Percentiles rank a stretch among this genome's conserved stretches.
Conservation (phyloP, 2,113 vertebrate genomes). For the Grammomys dolichurus region DNA sequence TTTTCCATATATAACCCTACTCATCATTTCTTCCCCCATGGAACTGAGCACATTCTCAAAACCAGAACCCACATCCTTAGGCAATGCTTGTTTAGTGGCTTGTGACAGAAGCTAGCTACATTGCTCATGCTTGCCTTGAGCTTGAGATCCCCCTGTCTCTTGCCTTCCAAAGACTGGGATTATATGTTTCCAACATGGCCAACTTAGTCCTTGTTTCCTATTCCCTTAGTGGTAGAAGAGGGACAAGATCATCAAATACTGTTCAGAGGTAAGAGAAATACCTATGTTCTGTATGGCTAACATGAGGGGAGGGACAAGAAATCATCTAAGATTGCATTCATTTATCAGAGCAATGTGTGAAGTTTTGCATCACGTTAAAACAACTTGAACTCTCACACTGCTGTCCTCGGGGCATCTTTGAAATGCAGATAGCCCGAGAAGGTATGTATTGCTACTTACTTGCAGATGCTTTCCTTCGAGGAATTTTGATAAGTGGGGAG, state of each 20-base stretch:
- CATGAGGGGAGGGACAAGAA: neutral
- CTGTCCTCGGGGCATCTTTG: slow-evolving; percentile 29
- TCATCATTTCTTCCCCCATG: slow-evolving; percentile 32
- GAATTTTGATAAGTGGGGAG: neutral
- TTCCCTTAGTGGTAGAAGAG: neutral
- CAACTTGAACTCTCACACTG: slow-evolving; percentile 2
- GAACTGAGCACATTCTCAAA: slow-evolving; percentile 45
- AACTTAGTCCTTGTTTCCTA: neutral
- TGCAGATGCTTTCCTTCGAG: slow-evolving; percentile 32
- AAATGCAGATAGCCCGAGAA: slow-evolving; percentile 56
- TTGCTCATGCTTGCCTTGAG: neutral
- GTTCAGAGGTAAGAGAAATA: neutral
- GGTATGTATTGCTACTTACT: neutral
- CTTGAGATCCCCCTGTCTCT: neutral
- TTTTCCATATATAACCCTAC: slow-evolving; percentile 26
- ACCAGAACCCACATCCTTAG: neutral
- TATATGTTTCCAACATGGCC: too few relatives aligned
- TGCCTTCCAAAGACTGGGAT: neutral
- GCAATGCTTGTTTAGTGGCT: neutral
- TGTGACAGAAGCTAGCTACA: neutral
- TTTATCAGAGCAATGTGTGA: slow-evolving; percentile 1
- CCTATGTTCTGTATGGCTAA: neutral
- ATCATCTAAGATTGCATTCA: neutral
- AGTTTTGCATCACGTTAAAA: slow-evolving; percentile 29
- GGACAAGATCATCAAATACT: slow-evolving; percentile 28